Evolutionary conservation across 1,140 invertebrate genomes (phyloP).

Genomic region (Dreissena rostriformis): DNA sequence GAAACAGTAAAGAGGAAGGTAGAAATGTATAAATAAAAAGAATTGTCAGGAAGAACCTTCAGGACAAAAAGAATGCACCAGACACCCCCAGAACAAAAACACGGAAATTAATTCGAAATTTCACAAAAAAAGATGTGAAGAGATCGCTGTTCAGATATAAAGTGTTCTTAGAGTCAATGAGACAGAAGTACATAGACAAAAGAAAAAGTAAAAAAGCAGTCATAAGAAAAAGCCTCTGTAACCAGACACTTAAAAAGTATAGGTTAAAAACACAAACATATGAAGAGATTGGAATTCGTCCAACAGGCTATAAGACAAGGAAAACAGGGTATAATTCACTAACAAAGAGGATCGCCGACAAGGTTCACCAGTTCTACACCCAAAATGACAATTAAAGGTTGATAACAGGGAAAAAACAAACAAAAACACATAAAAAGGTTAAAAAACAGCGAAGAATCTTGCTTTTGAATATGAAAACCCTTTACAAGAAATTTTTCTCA

Average conservation of each 20-base stretch:
- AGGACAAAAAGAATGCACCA: neutral
- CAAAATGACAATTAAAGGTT: conserved; percentile 52
- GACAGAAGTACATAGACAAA: conserved; percentile 32
- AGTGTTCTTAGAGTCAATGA: conserved; percentile 10
- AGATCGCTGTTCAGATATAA: conserved; percentile 11
- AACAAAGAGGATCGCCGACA: neutral
- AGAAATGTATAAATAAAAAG: conserved; percentile 44
- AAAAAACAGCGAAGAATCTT: conserved; percentile 56
- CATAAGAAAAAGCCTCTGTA: neutral
- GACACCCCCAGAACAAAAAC: conserved; percentile 29
- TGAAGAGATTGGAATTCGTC: neutral
- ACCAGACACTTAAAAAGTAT: conserved; percentile 15
- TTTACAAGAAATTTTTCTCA: conserved; percentile 47
- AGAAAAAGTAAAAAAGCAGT: conserved; percentile 14
- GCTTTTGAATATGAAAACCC: conserved; percentile 14
- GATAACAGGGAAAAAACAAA: conserved; percentile 42
- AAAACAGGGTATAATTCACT: neutral
- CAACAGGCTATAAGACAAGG: neutral
- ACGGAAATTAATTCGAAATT: conserved; percentile 20
- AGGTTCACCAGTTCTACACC: conserved; percentile 35
- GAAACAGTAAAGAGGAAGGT: conserved; percentile 12
- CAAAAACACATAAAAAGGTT: conserved; percentile 45
- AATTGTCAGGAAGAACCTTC: neutral
- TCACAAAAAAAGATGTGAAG: conserved; percentile 30
- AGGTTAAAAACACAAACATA: conserved; percentile 7